Base-by-base conservation (phyloP, 2,113 vertebrate genomes). In the Chionis minor region DNA sequence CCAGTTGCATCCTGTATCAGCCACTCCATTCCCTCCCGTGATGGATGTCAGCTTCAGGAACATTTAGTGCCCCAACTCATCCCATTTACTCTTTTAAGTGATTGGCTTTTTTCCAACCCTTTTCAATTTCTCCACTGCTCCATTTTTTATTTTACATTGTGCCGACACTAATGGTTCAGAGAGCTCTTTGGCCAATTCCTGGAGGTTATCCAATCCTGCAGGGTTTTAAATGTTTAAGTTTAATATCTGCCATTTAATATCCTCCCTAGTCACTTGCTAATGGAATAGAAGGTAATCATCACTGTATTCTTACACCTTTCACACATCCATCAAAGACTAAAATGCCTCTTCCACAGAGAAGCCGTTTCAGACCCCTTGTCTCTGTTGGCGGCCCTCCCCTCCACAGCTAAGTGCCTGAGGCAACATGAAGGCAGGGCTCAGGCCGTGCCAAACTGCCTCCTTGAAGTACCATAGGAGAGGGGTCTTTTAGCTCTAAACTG, bases 171-270 rank as follows among this genome's bases (percentile, higher is more conserved):
- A 95, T 93, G 92, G 79, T 75, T 96, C 80, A 67, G 85, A 94
- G 84, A 93, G 59, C 86, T 88, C 59, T 73, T 92, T 86, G 82
- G 77, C 47, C 92, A 93, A 4, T 92, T 95, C 83, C 90, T 93
- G 92, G 94, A 93, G 93, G 86, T 92, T 84, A 88, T 93, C 75
- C 88, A 91, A 67, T 69, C 56, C 69, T 95, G 55, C 21, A 94
- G 80, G 54, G 40, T 94, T 88, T 81, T 74, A 90, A 91, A 88
- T 58, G 55, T 82, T 90, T 56, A 94, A 88, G 80, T 91, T 96
- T 95, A 95, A 84, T 95, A 93, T 67, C 80, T 88, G 83, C 75
- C 85, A 83, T 74, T 93, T 90, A 94, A 92, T 92, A 92, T 71
- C 75, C 59, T 96, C 85, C 88, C 88, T 86, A 95, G 75, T 81